These are phyloP conservation scores for Crotalus tigris DNA, from an alignment of 2,113 vertebrate species.

Conservation along the genomic window DNA sequence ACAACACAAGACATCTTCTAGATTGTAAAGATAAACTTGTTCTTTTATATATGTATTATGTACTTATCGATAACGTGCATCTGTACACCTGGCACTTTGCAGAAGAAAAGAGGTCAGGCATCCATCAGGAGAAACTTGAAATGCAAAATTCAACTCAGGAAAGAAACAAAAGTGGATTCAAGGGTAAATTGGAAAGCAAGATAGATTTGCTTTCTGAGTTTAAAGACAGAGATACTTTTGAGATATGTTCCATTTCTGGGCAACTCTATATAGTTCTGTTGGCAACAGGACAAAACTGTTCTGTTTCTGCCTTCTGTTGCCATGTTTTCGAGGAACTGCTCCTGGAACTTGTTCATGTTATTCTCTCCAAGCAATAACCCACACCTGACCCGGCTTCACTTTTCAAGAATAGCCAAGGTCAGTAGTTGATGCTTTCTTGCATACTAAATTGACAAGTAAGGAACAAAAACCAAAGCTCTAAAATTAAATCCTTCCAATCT, in stretches of 20 bases:
- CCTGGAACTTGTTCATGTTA: not conserved
- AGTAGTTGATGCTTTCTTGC: not conserved
- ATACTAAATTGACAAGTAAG: not conserved
- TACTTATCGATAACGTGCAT: not conserved
- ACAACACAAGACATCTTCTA: not conserved
- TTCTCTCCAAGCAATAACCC: not conserved
- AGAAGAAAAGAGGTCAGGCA: not conserved
- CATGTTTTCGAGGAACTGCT: not conserved
- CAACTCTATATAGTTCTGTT: not conserved
- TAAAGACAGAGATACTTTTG: not conserved
- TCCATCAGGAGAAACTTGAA: too few species aligned
- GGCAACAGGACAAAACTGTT: not conserved
- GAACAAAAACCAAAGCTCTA: not conserved
- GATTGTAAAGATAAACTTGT: not conserved
- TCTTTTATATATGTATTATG: not conserved
- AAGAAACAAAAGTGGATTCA: too few species aligned
- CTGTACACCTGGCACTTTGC: not conserved
- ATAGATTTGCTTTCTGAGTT: not conserved
- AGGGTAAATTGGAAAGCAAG: not conserved
- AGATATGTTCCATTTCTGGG: not conserved
- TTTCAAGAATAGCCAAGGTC: not conserved
- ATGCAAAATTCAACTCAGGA: too few species aligned
- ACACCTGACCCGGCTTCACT: not conserved
- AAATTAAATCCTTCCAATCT: slow-evolving; percentile 29
- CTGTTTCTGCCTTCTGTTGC: not conserved